Evolutionary conservation across 2,113 vertebrate species (phyloP).

Genomic region (Eclectus roratus): DNA sequence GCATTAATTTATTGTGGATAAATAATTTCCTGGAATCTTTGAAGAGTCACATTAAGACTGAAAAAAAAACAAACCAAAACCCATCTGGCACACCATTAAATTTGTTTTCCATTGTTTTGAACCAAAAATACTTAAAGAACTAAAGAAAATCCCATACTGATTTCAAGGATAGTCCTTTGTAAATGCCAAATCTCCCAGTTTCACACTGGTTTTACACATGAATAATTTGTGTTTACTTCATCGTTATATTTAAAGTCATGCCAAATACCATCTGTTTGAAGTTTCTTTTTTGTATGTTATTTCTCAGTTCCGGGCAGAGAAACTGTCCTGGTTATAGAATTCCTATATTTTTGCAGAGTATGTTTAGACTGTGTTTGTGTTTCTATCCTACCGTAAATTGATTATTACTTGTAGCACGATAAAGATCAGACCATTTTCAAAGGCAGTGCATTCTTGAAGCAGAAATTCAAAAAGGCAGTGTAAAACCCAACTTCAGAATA

Average conservation of each 20-base stretch:
- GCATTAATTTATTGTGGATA: constrained; percentile 67
- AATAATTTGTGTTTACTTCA: not conserved
- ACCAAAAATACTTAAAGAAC: constrained; percentile 30
- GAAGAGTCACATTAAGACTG: constrained; percentile 41
- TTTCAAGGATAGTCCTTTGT: constrained; percentile 9
- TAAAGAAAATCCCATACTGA: not conserved
- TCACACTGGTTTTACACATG: not conserved
- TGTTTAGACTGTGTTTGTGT: constrained; percentile 16
- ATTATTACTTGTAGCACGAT: not conserved
- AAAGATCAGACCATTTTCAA: constrained; percentile 5
- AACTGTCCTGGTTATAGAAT: not conserved
- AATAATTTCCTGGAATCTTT: constrained; percentile 60
- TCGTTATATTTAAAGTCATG: constrained; percentile 13
- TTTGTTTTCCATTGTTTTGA: constrained; percentile 25
- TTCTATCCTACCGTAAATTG: not conserved
- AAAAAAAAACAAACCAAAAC: not conserved
- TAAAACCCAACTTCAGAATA: constrained; percentile 28
- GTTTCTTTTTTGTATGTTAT: not conserved
- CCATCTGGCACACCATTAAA: not conserved
- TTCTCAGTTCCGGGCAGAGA: not conserved
- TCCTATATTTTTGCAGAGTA: not conserved
- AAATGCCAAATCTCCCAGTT: not conserved
- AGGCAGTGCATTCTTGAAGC: not conserved
- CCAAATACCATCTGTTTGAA: constrained; percentile 2
- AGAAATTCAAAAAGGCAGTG: constrained; percentile 33